Percentiles rank a stretch among this genome's conserved stretches.
These are phyloP conservation scores for Chlorocebus sabaeus DNA, from an alignment of 2,113 vertebrate species.

Conservation along the genomic window DNA sequence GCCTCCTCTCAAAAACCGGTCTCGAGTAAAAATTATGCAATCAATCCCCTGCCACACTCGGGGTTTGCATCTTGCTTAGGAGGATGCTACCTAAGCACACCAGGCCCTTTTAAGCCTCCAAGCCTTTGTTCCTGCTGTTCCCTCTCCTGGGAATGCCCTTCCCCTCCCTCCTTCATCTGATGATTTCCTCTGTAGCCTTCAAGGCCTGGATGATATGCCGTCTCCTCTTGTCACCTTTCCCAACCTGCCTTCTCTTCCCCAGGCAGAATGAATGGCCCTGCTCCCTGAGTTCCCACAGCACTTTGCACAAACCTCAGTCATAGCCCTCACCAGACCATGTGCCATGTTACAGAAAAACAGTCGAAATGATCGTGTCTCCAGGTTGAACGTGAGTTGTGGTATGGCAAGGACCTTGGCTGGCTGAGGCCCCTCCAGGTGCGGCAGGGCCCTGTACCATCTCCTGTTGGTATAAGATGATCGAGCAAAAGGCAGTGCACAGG, in stretches of 20 bases:
- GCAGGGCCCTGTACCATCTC: neutral
- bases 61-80: neutral
- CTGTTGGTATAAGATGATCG: neutral
- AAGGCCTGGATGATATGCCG: neutral
- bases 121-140: neutral
- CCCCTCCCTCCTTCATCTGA: neutral
- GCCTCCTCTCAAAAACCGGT: neutral
- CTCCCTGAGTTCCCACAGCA: neutral
- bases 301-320: neutral
- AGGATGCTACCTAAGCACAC: neutral
- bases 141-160: neutral
- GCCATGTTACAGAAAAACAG: rapidly evolving
- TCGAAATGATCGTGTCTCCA: neutral
- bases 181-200: neutral
- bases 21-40: neutral
- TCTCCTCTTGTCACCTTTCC: neutral
- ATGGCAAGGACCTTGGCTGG: neutral
- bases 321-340: neutral
- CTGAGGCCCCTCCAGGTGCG: neutral
- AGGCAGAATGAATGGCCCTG: neutral
- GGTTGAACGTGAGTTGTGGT: neutral
- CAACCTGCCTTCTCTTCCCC: neutral
- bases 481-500: rapidly evolving
- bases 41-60: no score
- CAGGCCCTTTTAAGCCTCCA: neutral